Percentiles rank a stretch among this genome's conserved stretches.
Conservation (phyloP, 1,140 invertebrate species). For the Ips nitidus region DNA sequence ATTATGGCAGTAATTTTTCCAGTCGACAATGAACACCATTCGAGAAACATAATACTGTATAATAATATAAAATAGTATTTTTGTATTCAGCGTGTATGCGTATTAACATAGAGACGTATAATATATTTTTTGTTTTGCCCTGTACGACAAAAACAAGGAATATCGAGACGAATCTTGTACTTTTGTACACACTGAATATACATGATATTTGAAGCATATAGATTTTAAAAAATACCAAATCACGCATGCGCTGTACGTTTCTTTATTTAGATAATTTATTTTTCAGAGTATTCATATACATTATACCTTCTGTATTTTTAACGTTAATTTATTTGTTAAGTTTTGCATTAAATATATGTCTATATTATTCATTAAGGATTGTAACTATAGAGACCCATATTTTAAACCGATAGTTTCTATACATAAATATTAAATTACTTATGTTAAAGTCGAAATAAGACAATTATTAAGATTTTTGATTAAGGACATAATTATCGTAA, state of each 20-base stretch:
- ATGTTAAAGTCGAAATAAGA: slow-evolving; percentile 21
- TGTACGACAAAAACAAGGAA: no score
- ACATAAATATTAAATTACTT: slow-evolving; percentile 16
- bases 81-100: slow-evolving; percentile 6
- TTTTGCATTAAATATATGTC: slow-evolving; percentile 33
- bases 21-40: no score
- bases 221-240: slow-evolving; percentile 20
- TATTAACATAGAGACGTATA: not conserved
- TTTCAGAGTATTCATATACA: slow-evolving; percentile 50
- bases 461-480: slow-evolving; percentile 20
- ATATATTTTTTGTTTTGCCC: no score
- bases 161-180: no score
- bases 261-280: slow-evolving; percentile 44
- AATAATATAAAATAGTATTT: slow-evolving; percentile 12
- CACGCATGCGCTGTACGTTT: slow-evolving; percentile 18
- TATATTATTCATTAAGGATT: not conserved
- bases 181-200: no score
- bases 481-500: slow-evolving; percentile 19
- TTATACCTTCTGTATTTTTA: slow-evolving; percentile 36
- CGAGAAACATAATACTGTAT: not conserved
- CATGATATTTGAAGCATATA: no score
- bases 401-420: slow-evolving; percentile 27
- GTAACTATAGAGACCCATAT: slow-evolving; percentile 22
- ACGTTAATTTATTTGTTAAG: slow-evolving; percentile 38
- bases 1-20: no score